phyloP scores from a whole-genome alignment of 2,797 vertebrate species.

The Poecilia gillii region DNA sequence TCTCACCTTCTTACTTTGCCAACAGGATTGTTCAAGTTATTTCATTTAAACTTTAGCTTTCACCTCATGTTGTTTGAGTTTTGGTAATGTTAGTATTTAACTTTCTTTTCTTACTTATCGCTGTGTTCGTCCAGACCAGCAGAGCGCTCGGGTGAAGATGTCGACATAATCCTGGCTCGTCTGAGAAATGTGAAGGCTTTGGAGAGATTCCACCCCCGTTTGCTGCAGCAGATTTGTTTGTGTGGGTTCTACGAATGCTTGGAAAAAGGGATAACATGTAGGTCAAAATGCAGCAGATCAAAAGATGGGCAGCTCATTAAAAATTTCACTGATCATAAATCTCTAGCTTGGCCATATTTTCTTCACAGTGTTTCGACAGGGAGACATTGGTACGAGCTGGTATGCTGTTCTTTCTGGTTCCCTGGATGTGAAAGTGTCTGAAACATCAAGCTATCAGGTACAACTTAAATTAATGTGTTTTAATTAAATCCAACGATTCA shows the following conservation, averaged over 20 bases:
- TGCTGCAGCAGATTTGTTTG: slow-evolving; percentile 95
- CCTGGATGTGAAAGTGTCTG: slow-evolving; percentile 97
- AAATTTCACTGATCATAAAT: background rate
- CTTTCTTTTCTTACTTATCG: background rate
- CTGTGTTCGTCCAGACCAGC: slow-evolving; percentile 81
- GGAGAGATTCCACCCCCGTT: slow-evolving; percentile 91
- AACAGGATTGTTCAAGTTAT: background rate
- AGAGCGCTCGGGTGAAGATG: slow-evolving; percentile 93
- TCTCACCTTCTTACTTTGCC: background rate
- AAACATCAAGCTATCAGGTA: slow-evolving; percentile 96
- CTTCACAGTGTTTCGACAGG: slow-evolving; percentile 92
- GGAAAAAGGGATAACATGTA: slow-evolving; percentile 96
- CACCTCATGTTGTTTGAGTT: background rate
- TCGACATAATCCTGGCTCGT: slow-evolving; percentile 93
- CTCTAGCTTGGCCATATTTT: slow-evolving; percentile 10
- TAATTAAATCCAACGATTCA: background rate
- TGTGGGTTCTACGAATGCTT: slow-evolving; percentile 95
- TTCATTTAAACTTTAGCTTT: background rate
- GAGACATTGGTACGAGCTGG: slow-evolving; percentile 98
- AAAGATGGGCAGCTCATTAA: background rate
- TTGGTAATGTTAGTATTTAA: background rate
- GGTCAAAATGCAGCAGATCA: slow-evolving; percentile 58
- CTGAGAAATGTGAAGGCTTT: slow-evolving; percentile 94
- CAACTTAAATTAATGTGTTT: background rate
- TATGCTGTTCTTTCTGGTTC: slow-evolving; percentile 96